Percentiles rank a stretch among this genome's conserved stretches.
These are phyloP conservation scores for Lasiurus borealis DNA, from an alignment of 2,113 vertebrate genomes.

Conservation along the genomic window DNA sequence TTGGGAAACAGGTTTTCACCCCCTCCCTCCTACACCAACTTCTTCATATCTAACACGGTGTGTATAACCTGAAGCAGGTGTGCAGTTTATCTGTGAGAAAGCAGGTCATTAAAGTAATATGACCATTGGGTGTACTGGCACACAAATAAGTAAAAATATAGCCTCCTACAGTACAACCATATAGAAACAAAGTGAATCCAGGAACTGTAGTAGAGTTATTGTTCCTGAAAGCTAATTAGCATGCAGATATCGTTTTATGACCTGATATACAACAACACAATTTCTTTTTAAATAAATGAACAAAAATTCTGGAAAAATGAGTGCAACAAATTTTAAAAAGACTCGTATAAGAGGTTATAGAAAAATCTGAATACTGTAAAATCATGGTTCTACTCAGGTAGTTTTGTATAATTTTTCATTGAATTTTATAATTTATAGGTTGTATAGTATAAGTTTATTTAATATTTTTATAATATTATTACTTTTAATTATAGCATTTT, in stretches of 20 bases:
- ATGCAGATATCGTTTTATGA: neutral
- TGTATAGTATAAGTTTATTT: neutral
- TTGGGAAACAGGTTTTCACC: neutral
- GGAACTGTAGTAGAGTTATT: neutral
- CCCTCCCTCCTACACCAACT: fast-evolving
- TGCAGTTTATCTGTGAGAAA: neutral
- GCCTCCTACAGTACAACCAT: neutral
- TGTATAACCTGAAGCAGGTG: neutral
- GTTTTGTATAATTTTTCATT: neutral
- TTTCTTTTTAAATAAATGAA: neutral
- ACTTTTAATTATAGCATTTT: neutral
- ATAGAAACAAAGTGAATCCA: neutral
- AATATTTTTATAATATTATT: neutral
- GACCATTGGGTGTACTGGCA: neutral
- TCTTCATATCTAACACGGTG: neutral
- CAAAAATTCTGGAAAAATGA: neutral
- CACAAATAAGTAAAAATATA: neutral
- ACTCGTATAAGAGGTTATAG: neutral
- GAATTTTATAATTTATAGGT: neutral
- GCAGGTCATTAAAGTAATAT: neutral
- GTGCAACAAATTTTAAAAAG: neutral
- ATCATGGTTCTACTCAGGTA: neutral
- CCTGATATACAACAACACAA: neutral
- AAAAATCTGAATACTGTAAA: neutral
- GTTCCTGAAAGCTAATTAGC: neutral